Percentiles rank a stretch among this genome's conserved stretches.
Evolutionary conservation across 2,888 invertebrate genomes (phyloP).

Genomic region (Amphipoea lucens): DNA sequence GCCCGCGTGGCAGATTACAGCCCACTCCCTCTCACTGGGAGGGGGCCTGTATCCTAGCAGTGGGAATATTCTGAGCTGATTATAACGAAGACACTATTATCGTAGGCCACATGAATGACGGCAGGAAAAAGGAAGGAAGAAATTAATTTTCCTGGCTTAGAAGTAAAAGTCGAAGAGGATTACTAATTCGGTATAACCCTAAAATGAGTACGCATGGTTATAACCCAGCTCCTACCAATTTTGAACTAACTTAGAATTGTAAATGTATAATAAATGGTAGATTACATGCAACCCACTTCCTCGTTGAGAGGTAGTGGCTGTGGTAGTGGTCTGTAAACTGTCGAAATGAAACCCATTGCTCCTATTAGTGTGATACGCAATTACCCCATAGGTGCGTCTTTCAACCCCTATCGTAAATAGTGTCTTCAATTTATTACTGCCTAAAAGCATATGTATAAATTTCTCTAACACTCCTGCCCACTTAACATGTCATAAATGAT

Average conservation of each 20-base stretch:
- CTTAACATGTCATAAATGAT: conserved; percentile 31
- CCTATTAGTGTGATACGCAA: no score
- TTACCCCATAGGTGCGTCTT: background rate
- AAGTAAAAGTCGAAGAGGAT: no score
- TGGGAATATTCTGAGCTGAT: background rate
- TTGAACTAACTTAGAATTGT: no score
- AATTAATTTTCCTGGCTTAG: background rate
- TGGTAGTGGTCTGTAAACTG: no score
- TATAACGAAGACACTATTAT: background rate
- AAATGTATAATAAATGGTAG: no score
- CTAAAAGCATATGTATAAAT: conserved; percentile 10
- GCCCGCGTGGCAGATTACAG: no score
- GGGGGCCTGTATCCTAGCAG: background rate
- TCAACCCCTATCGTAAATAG: background rate
- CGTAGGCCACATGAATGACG: background rate
- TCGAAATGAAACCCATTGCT: no score
- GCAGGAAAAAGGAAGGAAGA: background rate
- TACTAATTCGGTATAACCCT: no score
- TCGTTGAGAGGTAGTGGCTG: no score
- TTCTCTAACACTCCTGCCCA: conserved; percentile 23
- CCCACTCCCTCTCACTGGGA: background rate
- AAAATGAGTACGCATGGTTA: no score
- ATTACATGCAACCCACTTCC: no score
- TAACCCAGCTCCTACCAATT: no score
- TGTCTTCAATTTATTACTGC: background rate